Conservation (phyloP, 2,797 vertebrate species). For the Alectoris magna region DNA sequence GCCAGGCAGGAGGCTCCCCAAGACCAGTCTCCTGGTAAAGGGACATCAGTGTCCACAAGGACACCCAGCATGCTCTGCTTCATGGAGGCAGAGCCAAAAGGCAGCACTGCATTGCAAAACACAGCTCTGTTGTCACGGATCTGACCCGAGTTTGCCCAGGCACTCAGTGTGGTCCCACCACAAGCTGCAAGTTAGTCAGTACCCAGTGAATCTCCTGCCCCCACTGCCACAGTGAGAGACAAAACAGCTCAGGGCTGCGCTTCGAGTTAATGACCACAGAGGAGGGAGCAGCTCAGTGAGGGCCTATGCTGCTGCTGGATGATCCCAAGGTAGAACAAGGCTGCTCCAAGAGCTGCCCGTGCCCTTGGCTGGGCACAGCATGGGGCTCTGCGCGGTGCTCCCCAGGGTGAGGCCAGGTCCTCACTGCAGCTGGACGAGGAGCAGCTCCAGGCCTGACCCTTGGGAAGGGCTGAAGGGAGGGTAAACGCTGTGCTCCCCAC, state of each 20-base stretch:
- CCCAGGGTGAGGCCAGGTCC: neutral
- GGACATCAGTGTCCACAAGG: neutral
- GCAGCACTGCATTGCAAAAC: slow-evolving; percentile 24
- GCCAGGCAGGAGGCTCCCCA: neutral
- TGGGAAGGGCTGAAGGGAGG: slow-evolving; percentile 44
- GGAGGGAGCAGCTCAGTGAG: neutral
- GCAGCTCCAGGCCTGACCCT: slow-evolving; percentile 58
- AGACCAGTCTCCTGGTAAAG: neutral
- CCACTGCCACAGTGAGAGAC: neutral
- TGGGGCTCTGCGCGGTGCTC: neutral
- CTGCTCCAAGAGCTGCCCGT: neutral
- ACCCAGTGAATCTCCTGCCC: neutral
- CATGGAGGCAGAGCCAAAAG: neutral
- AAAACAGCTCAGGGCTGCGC: fast-evolving
- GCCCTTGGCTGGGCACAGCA: neutral
- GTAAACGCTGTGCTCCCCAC: slow-evolving; percentile 61
- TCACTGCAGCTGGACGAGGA: neutral
- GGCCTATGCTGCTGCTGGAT: neutral
- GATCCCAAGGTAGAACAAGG: neutral
- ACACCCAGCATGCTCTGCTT: neutral
- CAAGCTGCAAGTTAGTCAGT: neutral
- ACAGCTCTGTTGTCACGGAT: neutral
- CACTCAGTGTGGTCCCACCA: neutral
- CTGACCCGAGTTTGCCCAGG: slow-evolving; percentile 28
- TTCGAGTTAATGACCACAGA: neutral